These are phyloP conservation scores for Agrotis clavis DNA, from an alignment of 2,888 invertebrate genomes.

Conservation along the genomic window DNA sequence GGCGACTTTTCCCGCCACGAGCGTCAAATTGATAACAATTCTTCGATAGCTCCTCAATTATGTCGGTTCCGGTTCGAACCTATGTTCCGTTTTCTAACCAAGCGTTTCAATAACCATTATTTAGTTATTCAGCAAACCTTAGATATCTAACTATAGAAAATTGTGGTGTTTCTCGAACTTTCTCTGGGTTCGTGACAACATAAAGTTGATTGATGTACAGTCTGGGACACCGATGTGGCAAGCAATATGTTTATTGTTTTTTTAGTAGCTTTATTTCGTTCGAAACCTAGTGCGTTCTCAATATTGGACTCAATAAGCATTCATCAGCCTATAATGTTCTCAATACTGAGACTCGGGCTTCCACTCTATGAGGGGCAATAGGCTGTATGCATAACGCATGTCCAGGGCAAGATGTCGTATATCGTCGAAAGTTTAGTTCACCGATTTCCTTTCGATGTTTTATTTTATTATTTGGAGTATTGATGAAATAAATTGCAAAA, in stretches of 20 bases:
- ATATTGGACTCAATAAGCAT: too few species aligned
- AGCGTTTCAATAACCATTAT: constrained; percentile 66
- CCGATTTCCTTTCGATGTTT: too few species aligned
- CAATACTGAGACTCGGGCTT: too few species aligned
- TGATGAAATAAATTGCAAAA: too few species aligned
- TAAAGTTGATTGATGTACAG: constrained; percentile 54
- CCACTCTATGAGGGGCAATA: too few species aligned
- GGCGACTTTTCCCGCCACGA: constrained; percentile 46
- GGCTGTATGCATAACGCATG: too few species aligned
- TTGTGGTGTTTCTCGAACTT: constrained; percentile 74
- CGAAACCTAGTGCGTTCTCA: too few species aligned
- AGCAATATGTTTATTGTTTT: background rate
- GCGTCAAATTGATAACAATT: constrained; percentile 56
- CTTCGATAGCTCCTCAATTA: constrained; percentile 44
- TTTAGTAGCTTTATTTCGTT: too few species aligned
- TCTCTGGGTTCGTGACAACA: constrained; percentile 67
- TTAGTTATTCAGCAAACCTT: constrained; percentile 61
- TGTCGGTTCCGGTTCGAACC: constrained; percentile 43
- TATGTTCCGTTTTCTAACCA: constrained; percentile 71
- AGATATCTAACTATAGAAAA: constrained; percentile 73
- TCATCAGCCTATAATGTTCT: too few species aligned
- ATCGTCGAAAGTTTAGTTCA: too few species aligned
- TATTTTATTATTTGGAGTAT: too few species aligned
- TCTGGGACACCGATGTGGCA: background rate
- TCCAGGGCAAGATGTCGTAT: too few species aligned